phyloP scores from a whole-genome alignment of 2,888 invertebrate species.

The Rhaphigaster nebulosa region DNA sequence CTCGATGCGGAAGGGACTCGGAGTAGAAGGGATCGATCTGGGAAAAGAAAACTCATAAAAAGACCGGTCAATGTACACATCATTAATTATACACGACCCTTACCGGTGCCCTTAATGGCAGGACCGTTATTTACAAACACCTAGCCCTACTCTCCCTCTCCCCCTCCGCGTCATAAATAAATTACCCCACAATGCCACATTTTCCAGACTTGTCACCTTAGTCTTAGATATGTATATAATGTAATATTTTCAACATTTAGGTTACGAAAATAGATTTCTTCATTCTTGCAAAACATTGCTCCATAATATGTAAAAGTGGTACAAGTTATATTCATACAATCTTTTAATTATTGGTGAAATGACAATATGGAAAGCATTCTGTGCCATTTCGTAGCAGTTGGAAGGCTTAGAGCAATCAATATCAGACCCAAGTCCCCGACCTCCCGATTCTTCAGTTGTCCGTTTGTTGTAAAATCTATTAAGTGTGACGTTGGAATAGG shows the following conservation, averaged over 20 bases:
- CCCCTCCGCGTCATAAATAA: background rate
- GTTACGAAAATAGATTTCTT: background rate
- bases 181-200: background rate
- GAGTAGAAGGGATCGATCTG: conserved; percentile 17
- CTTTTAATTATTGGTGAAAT: too few species aligned
- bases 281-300: background rate
- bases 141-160: background rate
- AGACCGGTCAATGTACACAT: conserved; percentile 46
- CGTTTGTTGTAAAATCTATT: too few species aligned
- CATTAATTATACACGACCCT: conserved; percentile 45
- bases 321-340: too few species aligned
- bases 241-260: background rate
- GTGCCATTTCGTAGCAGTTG: too few species aligned
- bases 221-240: background rate
- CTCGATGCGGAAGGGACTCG: background rate
- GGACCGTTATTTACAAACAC: conserved; percentile 36
- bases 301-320: too few species aligned
- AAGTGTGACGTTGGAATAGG: too few species aligned
- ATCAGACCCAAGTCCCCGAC: too few species aligned
- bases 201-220: background rate
- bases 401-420: too few species aligned
- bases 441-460: too few species aligned
- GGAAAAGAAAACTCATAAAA: conserved; percentile 46
- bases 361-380: too few species aligned
- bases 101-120: conserved; percentile 33